These are phyloP conservation scores for Pavo muticus DNA, from an alignment of 2,113 vertebrate genomes.

Conservation along the genomic window DNA sequence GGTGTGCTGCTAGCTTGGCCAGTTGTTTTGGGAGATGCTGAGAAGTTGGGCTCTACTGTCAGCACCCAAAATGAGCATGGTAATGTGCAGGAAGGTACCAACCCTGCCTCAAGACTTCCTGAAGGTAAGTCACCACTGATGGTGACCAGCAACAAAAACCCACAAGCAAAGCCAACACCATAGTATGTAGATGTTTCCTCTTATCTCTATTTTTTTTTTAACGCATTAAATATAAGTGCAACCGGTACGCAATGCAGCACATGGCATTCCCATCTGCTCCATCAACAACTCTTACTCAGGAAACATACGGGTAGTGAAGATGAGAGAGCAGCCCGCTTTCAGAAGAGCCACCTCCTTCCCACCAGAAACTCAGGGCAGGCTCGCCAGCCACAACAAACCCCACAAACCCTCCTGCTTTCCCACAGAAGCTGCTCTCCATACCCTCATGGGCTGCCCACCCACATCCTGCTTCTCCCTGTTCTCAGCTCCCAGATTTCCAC, in stretches of 20 bases:
- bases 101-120: rapidly evolving
- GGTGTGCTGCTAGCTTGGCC: neutral
- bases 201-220: neutral
- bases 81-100: rapidly evolving
- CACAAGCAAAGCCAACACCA: neutral
- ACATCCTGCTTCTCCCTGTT: neutral
- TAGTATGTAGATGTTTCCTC: neutral
- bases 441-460: neutral
- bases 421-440: neutral
- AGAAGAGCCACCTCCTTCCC: neutral
- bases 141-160: neutral
- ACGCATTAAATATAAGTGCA: neutral
- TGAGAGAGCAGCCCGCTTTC: rapidly evolving
- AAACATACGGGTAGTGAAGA: neutral
- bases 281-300: neutral
- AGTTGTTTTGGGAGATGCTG: neutral
- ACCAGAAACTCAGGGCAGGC: neutral
- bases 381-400: conserved; percentile 13
- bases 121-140: neutral
- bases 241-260: neutral
- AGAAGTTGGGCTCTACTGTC: neutral
- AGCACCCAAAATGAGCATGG: neutral
- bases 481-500: neutral
- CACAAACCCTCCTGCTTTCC: neutral
- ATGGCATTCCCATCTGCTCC: conserved; percentile 3